A percentile compares a stretch with the other conserved stretches of the same genome.
Conservation (phyloP, 2,113 vertebrate species). For the Neomonachus schauinslandi region DNA sequence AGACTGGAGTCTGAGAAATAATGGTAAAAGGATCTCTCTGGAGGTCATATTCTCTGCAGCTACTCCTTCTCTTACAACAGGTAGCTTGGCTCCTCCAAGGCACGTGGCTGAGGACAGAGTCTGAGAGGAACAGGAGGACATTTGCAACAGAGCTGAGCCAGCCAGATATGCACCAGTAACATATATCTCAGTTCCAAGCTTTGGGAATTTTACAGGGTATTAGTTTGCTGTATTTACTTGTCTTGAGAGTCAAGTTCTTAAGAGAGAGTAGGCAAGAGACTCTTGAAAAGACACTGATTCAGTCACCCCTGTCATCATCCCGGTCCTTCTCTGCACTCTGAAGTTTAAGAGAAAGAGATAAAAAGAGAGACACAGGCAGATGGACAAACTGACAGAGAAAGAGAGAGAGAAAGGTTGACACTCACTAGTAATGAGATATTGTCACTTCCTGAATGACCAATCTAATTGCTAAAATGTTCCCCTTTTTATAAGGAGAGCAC, state of each 20-base stretch:
- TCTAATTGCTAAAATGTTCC: not conserved
- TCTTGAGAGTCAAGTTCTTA: constrained; percentile 3
- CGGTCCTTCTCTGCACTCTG: not conserved
- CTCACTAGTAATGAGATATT: not conserved
- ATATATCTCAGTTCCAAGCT: not conserved
- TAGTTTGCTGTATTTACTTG: not conserved
- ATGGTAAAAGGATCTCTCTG: not conserved
- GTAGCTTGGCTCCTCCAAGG: not conserved
- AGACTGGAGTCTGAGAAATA: not conserved
- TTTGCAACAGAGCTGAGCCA: not conserved
- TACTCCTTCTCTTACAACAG: not conserved
- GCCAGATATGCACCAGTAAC: not conserved
- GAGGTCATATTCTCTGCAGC: not conserved
- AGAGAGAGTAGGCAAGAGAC: not conserved
- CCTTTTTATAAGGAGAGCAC: not conserved
- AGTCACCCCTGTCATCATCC: not conserved
- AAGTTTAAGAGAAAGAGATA: not conserved
- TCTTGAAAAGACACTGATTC: not conserved
- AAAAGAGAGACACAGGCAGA: not conserved
- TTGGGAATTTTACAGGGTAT: not conserved
- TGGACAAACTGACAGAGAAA: not conserved
- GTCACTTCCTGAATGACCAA: not conserved
- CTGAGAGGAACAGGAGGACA: not conserved
- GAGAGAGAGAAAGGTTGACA: not conserved
- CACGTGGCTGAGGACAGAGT: not conserved